Evolutionary conservation across 2,888 invertebrate genomes (phyloP), one percentile per base, ranked within the genome.

Genomic region (Mongoloraphidia duomilia): DNA sequence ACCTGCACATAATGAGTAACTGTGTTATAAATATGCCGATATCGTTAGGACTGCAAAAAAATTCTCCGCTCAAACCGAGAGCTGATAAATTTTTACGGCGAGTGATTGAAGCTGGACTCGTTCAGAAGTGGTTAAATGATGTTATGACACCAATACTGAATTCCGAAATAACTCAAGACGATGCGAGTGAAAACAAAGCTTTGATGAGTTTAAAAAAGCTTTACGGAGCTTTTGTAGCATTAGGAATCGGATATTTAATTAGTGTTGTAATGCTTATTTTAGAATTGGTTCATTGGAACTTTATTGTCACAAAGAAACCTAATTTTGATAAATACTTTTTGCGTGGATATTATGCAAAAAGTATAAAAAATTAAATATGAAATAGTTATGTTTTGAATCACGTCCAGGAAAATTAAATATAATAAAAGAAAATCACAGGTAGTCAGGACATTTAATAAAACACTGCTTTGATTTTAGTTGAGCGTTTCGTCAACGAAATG

Each of bases 1-100:
- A 76, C 61, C 65, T 90, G 48, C 89, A 90, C 58, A 83, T 90
- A 9, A 90, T 90, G 89, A 70, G 72, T 2, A 82, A 87, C 53
- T 90, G 90, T 62, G 77, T 83, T 0, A 79, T 89, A 6, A 79
- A 81, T 55, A 84, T 86, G 75, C 89, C 89, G 0, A 77, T 89
- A 46, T 84, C 87, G 0, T 71, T 90, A 61, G 89, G 87, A 1
- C 73, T 89, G 57, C 84, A 85, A 59, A 88, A 83, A 59, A 87
- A 89, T 63, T 87, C 88, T 0, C 84, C 87, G 0, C 63, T 88
- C 6, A 86, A 84, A 60, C 74, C 76, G 0, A 68, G 75, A 52
- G 75, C 82, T 14, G 84, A 88, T 61, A 70, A 73, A 55, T 75
- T 81, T 57, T 72, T 89, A 40, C 69, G 77, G 55, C 70, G 77